Conservation (phyloP, 2,888 invertebrate genomes). For the Drosophila nr. fundita region DNA sequence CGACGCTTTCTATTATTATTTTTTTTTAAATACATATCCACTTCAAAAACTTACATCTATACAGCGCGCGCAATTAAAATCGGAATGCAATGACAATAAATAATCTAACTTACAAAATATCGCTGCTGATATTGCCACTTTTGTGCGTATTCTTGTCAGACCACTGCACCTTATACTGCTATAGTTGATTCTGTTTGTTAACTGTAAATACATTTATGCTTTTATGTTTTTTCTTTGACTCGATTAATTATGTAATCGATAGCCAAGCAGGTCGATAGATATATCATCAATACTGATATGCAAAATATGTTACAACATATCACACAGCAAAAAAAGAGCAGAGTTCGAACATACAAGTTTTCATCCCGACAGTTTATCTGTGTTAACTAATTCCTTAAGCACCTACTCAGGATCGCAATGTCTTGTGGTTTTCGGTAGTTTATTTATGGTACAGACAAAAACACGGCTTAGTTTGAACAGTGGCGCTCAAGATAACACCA, state of each 20-base stretch:
- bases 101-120: slow-evolving; percentile 35
- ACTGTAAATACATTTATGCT: slow-evolving; percentile 61
- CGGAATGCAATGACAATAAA: not conserved
- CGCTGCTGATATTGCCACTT: slow-evolving; percentile 11
- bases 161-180: slow-evolving; percentile 36
- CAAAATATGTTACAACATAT: not conserved
- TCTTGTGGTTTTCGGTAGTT: not conserved
- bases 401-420: not conserved
- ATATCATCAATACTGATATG: slow-evolving; percentile 19
- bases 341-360: not conserved
- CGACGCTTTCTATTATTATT: slow-evolving; percentile 28
- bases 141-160: not conserved
- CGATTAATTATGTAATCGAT: slow-evolving; percentile 40
- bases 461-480: not conserved
- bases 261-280: slow-evolving; percentile 22
- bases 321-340: not conserved
- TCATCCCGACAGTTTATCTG: not conserved
- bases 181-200: slow-evolving; percentile 46
- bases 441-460: not conserved
- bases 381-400: no score
- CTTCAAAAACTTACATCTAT: slow-evolving; percentile 9
- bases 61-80: slow-evolving; percentile 53
- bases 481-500: not conserved
- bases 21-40: slow-evolving; percentile 26
- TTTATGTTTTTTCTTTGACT: slow-evolving; percentile 43